Conservation (phyloP, 2,113 vertebrate genomes). For the Puffinus mauretanicus region DNA sequence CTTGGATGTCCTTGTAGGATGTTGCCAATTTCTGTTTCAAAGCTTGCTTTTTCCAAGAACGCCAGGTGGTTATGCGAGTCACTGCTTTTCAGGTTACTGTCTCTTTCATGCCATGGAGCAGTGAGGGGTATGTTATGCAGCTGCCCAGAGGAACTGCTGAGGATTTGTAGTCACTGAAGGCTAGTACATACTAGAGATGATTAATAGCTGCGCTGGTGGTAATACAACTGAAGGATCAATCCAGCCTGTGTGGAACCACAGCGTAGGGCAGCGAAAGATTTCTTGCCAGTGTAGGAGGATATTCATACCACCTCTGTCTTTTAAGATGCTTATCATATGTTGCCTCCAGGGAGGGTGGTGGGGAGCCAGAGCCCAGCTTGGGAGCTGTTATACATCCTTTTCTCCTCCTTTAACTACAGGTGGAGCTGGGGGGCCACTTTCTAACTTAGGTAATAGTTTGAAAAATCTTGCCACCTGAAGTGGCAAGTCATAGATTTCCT, state of each 20-base stretch:
- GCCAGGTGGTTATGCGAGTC: neutral
- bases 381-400: neutral
- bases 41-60: conserved; percentile 13
- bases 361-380: neutral
- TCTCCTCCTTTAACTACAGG: neutral
- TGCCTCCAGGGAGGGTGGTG: neutral
- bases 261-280: neutral
- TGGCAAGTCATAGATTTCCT: neutral
- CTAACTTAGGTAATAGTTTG: neutral
- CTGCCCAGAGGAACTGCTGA: neutral
- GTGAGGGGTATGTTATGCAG: neutral
- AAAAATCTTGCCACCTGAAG: neutral
- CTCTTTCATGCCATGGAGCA: neutral
- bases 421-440: neutral
- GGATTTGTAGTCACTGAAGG: neutral
- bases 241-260: neutral
- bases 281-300: neutral
- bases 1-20: neutral
- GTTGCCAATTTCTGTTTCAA: conserved; percentile 15
- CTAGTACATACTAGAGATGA: neutral
- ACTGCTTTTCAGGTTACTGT: neutral
- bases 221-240: neutral
- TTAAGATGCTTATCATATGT: neutral
- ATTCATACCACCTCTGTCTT: neutral
- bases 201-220: neutral